These are phyloP conservation scores for Sympetrum striolatum DNA, from an alignment of 2,888 invertebrate species.

Conservation along the genomic window DNA sequence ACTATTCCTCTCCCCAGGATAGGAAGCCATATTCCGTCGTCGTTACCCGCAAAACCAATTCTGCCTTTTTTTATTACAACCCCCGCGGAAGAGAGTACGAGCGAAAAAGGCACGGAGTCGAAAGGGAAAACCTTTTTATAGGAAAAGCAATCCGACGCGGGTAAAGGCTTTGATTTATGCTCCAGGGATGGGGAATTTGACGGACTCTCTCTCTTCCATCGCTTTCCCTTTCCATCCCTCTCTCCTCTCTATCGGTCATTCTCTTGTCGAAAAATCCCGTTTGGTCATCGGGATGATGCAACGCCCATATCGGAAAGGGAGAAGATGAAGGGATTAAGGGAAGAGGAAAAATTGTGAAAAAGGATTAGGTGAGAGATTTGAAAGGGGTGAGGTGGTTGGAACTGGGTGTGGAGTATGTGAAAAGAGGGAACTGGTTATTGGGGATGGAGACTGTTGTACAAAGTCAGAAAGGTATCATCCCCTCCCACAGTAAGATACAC, in stretches of 20 bases:
- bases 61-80: not conserved
- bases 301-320: not conserved
- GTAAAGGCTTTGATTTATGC: not conserved
- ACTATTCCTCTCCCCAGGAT: not conserved
- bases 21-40: not conserved
- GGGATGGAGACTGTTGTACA: too few species aligned
- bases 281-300: not conserved
- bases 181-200: not conserved
- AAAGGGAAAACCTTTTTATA: not conserved
- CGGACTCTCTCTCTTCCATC: not conserved
- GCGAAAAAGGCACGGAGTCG: not conserved
- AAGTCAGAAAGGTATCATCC: too few species aligned
- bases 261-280: not conserved
- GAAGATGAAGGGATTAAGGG: too few species aligned
- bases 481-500: too few species aligned
- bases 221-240: not conserved
- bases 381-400: not conserved
- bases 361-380: not conserved
- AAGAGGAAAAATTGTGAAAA: too few species aligned
- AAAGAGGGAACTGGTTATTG: not conserved
- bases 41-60: not conserved
- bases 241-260: not conserved
- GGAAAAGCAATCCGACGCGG: not conserved
- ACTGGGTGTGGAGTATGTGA: not conserved
- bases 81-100: not conserved